phyloP scores from a whole-genome alignment of 2,888 invertebrate genomes.

The Hofmannophila pseudospretella region DNA sequence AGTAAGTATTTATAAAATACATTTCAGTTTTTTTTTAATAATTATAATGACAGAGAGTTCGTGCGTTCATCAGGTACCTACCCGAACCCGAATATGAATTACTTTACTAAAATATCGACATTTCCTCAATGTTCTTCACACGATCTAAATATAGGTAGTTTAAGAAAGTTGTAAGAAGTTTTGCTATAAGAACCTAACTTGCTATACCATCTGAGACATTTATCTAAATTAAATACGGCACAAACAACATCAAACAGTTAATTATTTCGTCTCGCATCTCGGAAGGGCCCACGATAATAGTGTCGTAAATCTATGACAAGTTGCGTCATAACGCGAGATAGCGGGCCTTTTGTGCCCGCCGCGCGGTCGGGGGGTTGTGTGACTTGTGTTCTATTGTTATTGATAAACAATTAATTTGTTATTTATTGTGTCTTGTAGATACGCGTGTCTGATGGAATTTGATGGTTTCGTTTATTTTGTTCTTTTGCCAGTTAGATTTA shows the following conservation, averaged over 20 bases:
- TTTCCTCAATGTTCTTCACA: no score
- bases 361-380: background rate
- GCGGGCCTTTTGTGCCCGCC: slow-evolving; percentile 7
- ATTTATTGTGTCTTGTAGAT: slow-evolving; percentile 6
- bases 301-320: slow-evolving; percentile 5
- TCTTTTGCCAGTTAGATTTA: background rate
- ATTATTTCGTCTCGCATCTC: slow-evolving; percentile 5
- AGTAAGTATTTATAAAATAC: no score
- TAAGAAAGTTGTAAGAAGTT: no score
- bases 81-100: no score
- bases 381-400: slow-evolving; percentile 7
- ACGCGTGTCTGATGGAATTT: background rate
- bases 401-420: slow-evolving; percentile 14
- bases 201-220: background rate
- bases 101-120: no score
- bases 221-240: slow-evolving; percentile 2
- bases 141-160: no score
- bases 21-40: no score
- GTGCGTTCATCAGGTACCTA: no score
- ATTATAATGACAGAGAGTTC: no score
- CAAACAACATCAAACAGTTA: slow-evolving; percentile 3
- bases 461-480: background rate
- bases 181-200: no score
- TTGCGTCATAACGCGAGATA: slow-evolving; percentile 7
- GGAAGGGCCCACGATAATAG: slow-evolving; percentile 3